Evolutionary conservation across 2,113 vertebrate genomes (phyloP), one percentile per base, ranked within the genome.

Genomic region (Deroptyus accipitrinus): DNA sequence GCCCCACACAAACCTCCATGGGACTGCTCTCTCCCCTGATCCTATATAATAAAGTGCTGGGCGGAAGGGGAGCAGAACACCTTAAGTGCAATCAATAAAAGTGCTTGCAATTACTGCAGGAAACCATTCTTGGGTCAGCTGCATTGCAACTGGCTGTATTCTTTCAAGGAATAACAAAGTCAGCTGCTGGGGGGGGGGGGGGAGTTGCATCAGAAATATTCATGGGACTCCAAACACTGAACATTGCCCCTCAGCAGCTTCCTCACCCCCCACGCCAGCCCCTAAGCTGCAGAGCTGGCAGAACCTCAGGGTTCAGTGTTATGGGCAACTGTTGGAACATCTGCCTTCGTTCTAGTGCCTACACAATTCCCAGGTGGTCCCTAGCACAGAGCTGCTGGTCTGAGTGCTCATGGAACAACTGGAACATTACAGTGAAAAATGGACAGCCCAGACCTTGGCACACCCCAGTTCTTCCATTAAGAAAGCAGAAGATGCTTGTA

Each of bases 21-120:
- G 35, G 46, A 66, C 66, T 44, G 35, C 57, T 92, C 67, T 83
- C 68, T 83, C 82, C 89, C 86, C 62, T 86, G 82, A 75, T 64
- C 68, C 83, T 87, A 79, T 57, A 85, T 90, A 97, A 93, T 97
- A 94, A 98, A 96, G 96, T 96, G 95, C 96, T 86, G 75, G 96
- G 94, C 96, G 94, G 92, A 97, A 95, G 95, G 82, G 94, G 94
- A 97, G 96, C 94, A 97, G 90, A 97, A 82, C 96, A 96, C 93
- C 88, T 96, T 94, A 96, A 98, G 97, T 98, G 97, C 97, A 97
- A 97, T 96, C 96, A 97, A 94, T 95, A 97, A 98, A 98, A 98
- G 98, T 98, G 97, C 97, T 97, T 97, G 97, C 94, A 97, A 80
- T 97, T 98, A 88, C 96, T 78, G 97, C 96, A 98, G 96, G 97